Conservation (phyloP, 2,888 invertebrate species). For the Clivina fossor region DNA sequence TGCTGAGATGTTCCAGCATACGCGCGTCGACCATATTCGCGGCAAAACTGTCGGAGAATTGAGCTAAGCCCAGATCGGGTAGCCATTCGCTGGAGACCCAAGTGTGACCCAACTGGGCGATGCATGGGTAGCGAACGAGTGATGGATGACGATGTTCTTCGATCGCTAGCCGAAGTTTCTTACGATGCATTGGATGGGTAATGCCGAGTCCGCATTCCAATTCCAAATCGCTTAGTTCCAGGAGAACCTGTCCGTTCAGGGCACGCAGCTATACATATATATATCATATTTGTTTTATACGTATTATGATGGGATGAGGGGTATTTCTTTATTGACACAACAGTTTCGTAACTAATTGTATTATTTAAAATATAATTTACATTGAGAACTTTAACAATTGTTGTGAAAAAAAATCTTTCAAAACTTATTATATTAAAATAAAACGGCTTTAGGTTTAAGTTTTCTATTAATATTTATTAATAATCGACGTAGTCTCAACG, state of each 20-base stretch:
- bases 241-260: slow-evolving; percentile 78
- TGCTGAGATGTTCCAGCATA: slow-evolving; percentile 88
- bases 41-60: slow-evolving; percentile 85
- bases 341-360: too few species aligned
- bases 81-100: slow-evolving; percentile 95
- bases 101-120: slow-evolving; percentile 84
- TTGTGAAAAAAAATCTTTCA: too few species aligned
- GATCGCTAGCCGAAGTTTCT: slow-evolving; percentile 89
- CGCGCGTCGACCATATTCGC: slow-evolving; percentile 90
- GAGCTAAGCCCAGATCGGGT: slow-evolving; percentile 85
- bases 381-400: too few species aligned
- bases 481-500: too few species aligned
- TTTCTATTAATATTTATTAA: too few species aligned
- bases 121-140: slow-evolving; percentile 82
- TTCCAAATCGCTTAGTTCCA: slow-evolving; percentile 89
- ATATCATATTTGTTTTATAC: too few species aligned
- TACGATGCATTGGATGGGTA: slow-evolving; percentile 88
- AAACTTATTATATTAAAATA: too few species aligned
- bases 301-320: too few species aligned
- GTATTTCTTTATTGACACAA: too few species aligned
- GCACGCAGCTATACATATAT: slow-evolving; percentile 67
- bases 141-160: slow-evolving; percentile 89
- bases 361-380: too few species aligned
- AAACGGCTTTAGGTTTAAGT: too few species aligned
- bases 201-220: slow-evolving; percentile 90